Evolutionary conservation across 2,113 vertebrate genomes (phyloP).

Genomic region (Butorides virescens): DNA sequence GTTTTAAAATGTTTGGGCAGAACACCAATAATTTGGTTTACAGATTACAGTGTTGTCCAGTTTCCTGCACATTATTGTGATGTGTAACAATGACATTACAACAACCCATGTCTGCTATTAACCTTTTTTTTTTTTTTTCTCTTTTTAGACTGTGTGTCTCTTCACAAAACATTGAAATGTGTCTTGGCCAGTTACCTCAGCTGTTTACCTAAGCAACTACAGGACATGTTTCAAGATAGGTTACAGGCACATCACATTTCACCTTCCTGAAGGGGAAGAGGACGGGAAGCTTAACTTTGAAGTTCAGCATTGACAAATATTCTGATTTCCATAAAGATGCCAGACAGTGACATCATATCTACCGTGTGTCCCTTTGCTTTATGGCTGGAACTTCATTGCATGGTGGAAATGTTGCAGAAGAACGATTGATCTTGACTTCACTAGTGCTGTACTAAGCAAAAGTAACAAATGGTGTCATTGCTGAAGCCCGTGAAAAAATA

Average conservation of each 20-base stretch:
- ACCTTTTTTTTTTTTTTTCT: background rate
- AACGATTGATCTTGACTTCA: slow-evolving; percentile 70
- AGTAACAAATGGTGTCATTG: slow-evolving; percentile 76
- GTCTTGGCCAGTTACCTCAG: background rate
- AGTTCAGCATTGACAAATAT: background rate
- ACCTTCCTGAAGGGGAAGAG: slow-evolving; percentile 18
- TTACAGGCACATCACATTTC: background rate
- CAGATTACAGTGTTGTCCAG: slow-evolving; percentile 23
- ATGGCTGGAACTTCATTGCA: slow-evolving; percentile 35
- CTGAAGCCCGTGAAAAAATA: slow-evolving; percentile 71
- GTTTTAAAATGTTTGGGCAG: slow-evolving; percentile 40
- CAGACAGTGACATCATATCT: slow-evolving; percentile 50
- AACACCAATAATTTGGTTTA: slow-evolving; percentile 50
- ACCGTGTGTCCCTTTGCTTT: slow-evolving; percentile 14
- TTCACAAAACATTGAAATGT: background rate
- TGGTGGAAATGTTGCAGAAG: slow-evolving; percentile 59
- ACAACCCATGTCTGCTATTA: background rate
- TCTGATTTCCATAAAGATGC: slow-evolving; percentile 36
- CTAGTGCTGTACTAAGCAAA: slow-evolving; percentile 60
- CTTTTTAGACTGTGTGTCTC: background rate
- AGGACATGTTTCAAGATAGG: slow-evolving; percentile 26
- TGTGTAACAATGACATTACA: slow-evolving; percentile 44
- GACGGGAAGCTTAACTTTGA: background rate
- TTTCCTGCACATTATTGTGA: background rate
- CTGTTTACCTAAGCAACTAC: slow-evolving; percentile 5